These are phyloP conservation scores for Eurytoma californica DNA, from an alignment of 2,888 invertebrate species.

Conservation along the genomic window DNA sequence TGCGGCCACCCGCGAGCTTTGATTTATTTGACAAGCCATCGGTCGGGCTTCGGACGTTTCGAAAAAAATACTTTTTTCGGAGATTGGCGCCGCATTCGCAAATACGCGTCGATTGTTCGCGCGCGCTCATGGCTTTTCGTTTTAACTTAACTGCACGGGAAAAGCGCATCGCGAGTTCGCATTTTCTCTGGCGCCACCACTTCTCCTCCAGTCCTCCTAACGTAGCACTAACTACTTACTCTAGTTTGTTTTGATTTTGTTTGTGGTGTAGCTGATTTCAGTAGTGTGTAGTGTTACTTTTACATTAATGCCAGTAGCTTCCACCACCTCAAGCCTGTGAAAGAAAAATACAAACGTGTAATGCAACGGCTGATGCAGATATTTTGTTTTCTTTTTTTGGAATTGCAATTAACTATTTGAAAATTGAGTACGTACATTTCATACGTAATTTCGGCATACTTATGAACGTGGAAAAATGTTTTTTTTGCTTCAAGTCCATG, in stretches of 20 bases:
- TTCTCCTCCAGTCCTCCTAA: constrained; percentile 44
- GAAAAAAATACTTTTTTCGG: constrained; percentile 42
- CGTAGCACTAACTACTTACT: constrained; percentile 55
- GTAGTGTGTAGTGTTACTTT: constrained; percentile 57
- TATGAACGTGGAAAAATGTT: constrained; percentile 20
- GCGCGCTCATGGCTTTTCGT: constrained; percentile 9
- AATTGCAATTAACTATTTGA: background rate
- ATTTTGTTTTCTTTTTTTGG: constrained; percentile 20
- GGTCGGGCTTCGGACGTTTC: constrained; percentile 25
- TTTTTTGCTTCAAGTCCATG: constrained; percentile 14
- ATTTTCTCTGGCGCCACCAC: constrained; percentile 65
- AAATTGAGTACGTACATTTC: constrained; percentile 24
- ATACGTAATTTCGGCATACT: constrained; percentile 19
- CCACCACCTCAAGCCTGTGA: constrained; percentile 31
- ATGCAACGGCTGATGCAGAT: constrained; percentile 38
- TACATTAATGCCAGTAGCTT: constrained; percentile 54
- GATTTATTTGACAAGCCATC: constrained; percentile 50
- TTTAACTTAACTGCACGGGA: constrained; percentile 35
- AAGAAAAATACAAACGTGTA: constrained; percentile 37
- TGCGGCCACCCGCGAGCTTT: constrained; percentile 33
- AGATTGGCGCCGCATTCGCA: background rate
- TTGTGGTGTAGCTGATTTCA: constrained; percentile 39
- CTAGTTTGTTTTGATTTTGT: constrained; percentile 36
- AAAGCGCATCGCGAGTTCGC: constrained; percentile 62
- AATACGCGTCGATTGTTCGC: background rate